Conservation (phyloP, 2,888 invertebrate genomes). For the Chydorus sphaericus region DNA sequence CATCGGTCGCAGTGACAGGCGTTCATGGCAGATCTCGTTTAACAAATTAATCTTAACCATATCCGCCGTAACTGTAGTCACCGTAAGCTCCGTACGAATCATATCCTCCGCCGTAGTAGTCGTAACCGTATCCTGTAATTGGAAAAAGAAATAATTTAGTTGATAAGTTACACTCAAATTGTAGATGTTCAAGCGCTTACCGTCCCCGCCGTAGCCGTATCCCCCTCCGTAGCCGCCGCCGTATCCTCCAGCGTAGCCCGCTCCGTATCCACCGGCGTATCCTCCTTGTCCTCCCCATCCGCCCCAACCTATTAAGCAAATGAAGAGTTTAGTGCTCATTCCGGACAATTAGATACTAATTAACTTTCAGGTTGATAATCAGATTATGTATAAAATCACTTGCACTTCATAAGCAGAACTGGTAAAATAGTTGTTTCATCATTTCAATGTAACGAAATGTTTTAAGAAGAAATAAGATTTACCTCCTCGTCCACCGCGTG, state of each 20-base stretch:
- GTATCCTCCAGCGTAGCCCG: conserved; percentile 21
- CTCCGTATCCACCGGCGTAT: conserved; percentile 18
- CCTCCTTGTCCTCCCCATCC: conserved; percentile 43
- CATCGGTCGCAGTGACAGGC: conserved; percentile 1
- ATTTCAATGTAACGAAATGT: not conserved
- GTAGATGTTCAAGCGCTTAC: not conserved
- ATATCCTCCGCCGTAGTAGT: conserved; percentile 39
- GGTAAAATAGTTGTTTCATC: no score
- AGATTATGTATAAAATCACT: no score
- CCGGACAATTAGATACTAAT: no score
- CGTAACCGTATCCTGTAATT: conserved; percentile 45
- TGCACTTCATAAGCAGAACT: no score
- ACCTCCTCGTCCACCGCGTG: conserved; percentile 41
- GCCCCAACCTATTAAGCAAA: conserved; percentile 27
- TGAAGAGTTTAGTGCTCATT: not conserved
- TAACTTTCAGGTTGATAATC: no score
- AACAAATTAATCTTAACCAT: conserved; percentile 6
- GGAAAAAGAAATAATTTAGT: not conserved
- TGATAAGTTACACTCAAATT: not conserved
- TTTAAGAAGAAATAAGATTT: not conserved
- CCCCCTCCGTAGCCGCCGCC: conserved; percentile 20
- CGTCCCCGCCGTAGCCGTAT: conserved; percentile 19
- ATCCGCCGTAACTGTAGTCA: conserved; percentile 42
- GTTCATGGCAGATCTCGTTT: conserved; percentile 1
- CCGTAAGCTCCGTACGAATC: conserved; percentile 15